Evolutionary conservation across 2,113 vertebrate genomes (phyloP).

Genomic region (Labeo rohita): DNA sequence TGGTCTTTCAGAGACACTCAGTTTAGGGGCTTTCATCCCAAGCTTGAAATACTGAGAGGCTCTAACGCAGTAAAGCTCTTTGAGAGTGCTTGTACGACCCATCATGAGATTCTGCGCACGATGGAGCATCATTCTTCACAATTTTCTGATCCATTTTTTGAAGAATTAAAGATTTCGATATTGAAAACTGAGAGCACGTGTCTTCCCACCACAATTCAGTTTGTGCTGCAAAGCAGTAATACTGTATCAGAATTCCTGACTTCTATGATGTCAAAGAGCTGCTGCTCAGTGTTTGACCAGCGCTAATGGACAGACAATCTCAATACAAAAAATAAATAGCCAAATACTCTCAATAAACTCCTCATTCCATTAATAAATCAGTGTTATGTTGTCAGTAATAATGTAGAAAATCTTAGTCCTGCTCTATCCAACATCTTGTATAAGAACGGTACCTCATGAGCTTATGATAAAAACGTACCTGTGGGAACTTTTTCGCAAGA

Average conservation of each 20-base stretch:
- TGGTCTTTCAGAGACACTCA: background rate
- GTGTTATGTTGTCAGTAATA: too few species aligned
- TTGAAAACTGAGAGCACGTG: background rate
- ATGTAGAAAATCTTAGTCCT: too few species aligned
- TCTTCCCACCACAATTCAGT: background rate
- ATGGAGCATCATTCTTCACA: background rate
- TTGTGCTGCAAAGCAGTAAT: background rate
- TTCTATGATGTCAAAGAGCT: background rate
- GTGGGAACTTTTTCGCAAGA: too few species aligned
- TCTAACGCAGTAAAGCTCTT: background rate
- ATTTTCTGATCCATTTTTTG: background rate
- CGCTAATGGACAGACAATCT: background rate
- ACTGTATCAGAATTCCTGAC: background rate
- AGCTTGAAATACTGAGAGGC: background rate
- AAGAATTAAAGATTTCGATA: background rate
- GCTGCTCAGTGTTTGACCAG: background rate
- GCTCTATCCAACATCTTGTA: too few species aligned
- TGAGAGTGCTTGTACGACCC: background rate
- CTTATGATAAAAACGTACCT: too few species aligned
- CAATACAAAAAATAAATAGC: background rate
- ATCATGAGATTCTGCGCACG: background rate
- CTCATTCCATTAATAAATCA: too few species aligned
- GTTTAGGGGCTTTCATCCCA: background rate
- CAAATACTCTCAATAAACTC: background rate
- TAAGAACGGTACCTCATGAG: too few species aligned